Conservation (phyloP, 1,140 invertebrate species). For the Whitmania pigra region DNA sequence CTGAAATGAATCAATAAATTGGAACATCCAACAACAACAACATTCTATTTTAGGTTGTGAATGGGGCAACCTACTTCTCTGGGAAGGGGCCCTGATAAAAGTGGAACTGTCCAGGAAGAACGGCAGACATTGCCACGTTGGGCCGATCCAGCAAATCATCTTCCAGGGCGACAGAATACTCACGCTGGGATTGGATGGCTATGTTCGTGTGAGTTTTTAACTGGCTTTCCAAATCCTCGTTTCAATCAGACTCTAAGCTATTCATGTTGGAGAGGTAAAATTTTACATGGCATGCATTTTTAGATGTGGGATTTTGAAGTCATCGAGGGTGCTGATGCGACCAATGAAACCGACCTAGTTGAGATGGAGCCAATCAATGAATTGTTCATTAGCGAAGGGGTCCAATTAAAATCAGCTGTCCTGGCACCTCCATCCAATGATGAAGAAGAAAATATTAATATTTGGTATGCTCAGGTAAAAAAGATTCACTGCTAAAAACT, state of each 20-base stretch:
- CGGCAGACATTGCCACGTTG: slow-evolving; percentile 57
- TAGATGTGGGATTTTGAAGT: slow-evolving; percentile 73
- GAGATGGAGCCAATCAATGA: slow-evolving; percentile 73
- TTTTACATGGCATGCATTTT: background rate
- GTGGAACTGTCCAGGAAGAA: slow-evolving; percentile 39
- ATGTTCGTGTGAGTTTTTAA: slow-evolving; percentile 46
- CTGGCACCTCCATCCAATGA: background rate
- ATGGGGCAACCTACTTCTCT: slow-evolving; percentile 77
- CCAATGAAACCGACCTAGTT: slow-evolving; percentile 61
- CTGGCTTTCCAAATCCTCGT: background rate
- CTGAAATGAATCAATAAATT: background rate
- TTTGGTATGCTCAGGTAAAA: background rate
- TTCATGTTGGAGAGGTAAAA: background rate
- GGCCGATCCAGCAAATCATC: slow-evolving; percentile 60
- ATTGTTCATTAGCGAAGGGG: slow-evolving; percentile 46
- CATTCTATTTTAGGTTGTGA: slow-evolving; percentile 63
- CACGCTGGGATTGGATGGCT: slow-evolving; percentile 61
- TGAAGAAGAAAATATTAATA: background rate
- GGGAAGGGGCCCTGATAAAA: slow-evolving; percentile 74
- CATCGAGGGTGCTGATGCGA: slow-evolving; percentile 64
- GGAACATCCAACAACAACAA: slow-evolving; percentile 32
- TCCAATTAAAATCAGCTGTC: slow-evolving; percentile 40
- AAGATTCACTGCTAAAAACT: background rate
- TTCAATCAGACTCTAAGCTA: too few species aligned
- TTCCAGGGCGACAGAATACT: slow-evolving; percentile 48